Conservation (phyloP, 2,888 invertebrate species). For the Gymnoscelis rufifasciata region DNA sequence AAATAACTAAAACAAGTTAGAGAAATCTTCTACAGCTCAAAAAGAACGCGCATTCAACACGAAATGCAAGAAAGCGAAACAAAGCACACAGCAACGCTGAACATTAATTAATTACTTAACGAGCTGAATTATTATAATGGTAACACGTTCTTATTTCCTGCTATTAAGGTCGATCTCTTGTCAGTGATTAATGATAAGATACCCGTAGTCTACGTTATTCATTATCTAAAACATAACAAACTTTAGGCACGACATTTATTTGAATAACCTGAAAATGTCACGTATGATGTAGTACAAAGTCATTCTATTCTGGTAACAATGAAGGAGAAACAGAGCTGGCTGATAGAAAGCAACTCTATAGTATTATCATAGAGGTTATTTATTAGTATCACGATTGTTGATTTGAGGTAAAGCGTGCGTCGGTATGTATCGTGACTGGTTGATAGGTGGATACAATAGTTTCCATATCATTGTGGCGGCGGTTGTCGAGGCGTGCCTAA, state of each 20-base stretch:
- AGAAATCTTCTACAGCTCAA: not conserved
- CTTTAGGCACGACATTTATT: slow-evolving; percentile 28
- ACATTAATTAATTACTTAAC: slow-evolving; percentile 39
- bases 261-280: slow-evolving; percentile 36
- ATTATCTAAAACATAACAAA: slow-evolving; percentile 24
- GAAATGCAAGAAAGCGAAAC: slow-evolving; percentile 62
- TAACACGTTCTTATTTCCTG: slow-evolving; percentile 27
- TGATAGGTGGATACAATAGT: slow-evolving; percentile 45
- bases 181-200: slow-evolving; percentile 37
- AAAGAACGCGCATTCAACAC: slow-evolving; percentile 32
- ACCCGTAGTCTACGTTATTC: slow-evolving; percentile 23
- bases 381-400: slow-evolving; percentile 35
- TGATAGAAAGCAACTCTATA: slow-evolving; percentile 5
- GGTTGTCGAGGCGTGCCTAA: slow-evolving; percentile 52
- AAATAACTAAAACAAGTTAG: not conserved
- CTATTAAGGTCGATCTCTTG: slow-evolving; percentile 36
- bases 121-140: slow-evolving; percentile 37
- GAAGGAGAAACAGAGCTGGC: slow-evolving; percentile 10
- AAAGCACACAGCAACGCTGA: slow-evolving; percentile 40
- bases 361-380: slow-evolving; percentile 11
- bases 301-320: slow-evolving; percentile 10
- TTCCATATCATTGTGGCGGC: slow-evolving; percentile 46
- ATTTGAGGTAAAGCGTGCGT: slow-evolving; percentile 37
- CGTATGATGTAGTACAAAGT: slow-evolving; percentile 16
- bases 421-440: slow-evolving; percentile 39